phyloP scores from a whole-genome alignment of 2,797 vertebrate species.

The Lagorchestes hirsutus region DNA sequence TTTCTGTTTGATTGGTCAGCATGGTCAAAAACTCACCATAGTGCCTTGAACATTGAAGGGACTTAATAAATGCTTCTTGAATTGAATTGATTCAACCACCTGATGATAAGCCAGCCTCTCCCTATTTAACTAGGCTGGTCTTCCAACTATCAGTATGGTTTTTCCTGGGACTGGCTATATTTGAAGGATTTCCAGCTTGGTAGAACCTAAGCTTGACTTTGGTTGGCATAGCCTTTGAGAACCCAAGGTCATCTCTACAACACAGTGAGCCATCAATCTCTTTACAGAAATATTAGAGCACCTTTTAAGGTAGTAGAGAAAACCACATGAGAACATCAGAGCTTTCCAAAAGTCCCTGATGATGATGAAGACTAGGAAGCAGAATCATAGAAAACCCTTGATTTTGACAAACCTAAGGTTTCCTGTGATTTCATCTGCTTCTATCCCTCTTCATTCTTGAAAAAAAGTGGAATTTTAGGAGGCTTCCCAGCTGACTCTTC shows the following conservation, averaged over 20 bases:
- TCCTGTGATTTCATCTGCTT: neutral
- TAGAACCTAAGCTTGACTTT: neutral
- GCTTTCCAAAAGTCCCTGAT: neutral
- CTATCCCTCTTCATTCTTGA: neutral
- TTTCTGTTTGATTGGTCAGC: neutral
- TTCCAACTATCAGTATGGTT: neutral
- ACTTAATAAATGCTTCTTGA: constrained; percentile 5
- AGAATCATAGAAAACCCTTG: neutral
- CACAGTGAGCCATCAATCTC: neutral
- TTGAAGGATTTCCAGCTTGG: neutral
- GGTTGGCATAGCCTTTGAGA: neutral
- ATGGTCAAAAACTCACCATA: neutral
- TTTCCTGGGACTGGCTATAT: neutral
- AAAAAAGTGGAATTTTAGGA: neutral
- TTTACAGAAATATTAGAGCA: neutral
- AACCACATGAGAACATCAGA: neutral
- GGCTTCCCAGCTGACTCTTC: neutral
- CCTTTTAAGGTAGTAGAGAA: neutral
- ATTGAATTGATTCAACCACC: neutral
- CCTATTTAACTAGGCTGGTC: neutral
- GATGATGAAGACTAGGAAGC: neutral
- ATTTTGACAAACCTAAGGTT: neutral
- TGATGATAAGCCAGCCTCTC: neutral
- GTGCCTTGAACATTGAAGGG: neutral
- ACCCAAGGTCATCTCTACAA: neutral